phyloP scores from a whole-genome alignment of 2,888 invertebrate species.

The Eledone cirrhosa region DNA sequence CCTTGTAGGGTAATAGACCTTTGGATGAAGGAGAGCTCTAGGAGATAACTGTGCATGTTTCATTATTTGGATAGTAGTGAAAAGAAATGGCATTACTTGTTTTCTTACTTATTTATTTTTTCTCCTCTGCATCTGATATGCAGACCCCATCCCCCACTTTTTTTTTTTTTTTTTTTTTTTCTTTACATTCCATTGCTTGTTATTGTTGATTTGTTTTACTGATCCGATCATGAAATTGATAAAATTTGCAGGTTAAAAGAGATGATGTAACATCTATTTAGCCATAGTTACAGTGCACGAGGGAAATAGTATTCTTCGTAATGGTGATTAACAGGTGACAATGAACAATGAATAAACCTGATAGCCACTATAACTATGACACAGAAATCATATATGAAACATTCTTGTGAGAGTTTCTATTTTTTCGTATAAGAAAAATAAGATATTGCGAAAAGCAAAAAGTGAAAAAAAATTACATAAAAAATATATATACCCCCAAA shows the following conservation, averaged over 20 bases:
- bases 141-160: no score
- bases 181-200: slow-evolving; percentile 27
- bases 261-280: slow-evolving; percentile 24
- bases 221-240: slow-evolving; percentile 27
- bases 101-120: slow-evolving; percentile 14
- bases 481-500: no score
- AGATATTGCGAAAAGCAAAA: background rate
- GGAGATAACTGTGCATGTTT: slow-evolving; percentile 18
- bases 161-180: no score
- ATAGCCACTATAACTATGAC: slow-evolving; percentile 3
- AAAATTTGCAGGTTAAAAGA: slow-evolving; percentile 26
- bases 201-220: slow-evolving; percentile 28
- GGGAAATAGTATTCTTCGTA: slow-evolving; percentile 13
- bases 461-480: no score
- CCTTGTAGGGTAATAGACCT: slow-evolving; percentile 24
- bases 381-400: slow-evolving; percentile 23
- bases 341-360: background rate
- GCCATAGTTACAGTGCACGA: slow-evolving; percentile 21
- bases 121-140: slow-evolving; percentile 12
- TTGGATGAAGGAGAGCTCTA: slow-evolving; percentile 20
- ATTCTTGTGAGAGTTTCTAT: slow-evolving; percentile 23
- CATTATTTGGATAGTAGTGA: slow-evolving; percentile 22
- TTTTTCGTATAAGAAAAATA: slow-evolving; percentile 25
- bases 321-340: slow-evolving; percentile 1
- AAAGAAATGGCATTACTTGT: slow-evolving; percentile 27